These are phyloP conservation scores for Cheiracanthium punctorium DNA, from an alignment of 2,888 invertebrate genomes.

Conservation along the genomic window DNA sequence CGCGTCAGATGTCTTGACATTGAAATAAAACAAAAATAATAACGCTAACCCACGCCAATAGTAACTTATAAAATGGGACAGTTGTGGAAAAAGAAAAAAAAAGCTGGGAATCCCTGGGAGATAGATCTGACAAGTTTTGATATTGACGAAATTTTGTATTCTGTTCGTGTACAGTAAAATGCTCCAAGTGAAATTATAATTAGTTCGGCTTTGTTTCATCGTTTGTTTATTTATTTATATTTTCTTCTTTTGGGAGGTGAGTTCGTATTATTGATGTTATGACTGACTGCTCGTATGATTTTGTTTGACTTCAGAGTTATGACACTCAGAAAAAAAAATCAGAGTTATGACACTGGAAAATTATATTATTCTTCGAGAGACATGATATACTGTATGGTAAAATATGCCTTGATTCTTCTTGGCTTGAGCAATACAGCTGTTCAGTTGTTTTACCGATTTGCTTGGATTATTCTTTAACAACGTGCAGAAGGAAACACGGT, in stretches of 20 bases:
- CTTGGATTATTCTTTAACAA: too few relatives aligned
- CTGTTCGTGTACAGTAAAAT: background rate
- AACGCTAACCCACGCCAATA: background rate
- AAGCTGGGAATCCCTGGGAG: background rate
- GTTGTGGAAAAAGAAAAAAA: conserved; percentile 13
- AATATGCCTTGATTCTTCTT: too few relatives aligned
- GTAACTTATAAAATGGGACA: conserved; percentile 44
- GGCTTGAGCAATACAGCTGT: too few relatives aligned
- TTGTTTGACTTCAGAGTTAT: too few relatives aligned
- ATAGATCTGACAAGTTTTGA: conserved; percentile 24
- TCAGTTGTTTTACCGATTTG: too few relatives aligned
- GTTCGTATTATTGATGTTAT: background rate
- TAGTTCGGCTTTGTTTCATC: background rate
- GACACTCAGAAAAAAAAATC: too few relatives aligned
- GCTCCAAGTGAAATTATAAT: background rate
- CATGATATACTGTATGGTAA: too few relatives aligned
- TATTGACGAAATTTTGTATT: background rate
- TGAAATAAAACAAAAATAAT: background rate
- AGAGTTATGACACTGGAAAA: too few relatives aligned
- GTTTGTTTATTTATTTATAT: too few relatives aligned
- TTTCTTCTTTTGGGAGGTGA: too few relatives aligned
- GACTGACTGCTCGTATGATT: background rate
- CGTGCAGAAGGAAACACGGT: too few relatives aligned
- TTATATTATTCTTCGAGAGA: too few relatives aligned
- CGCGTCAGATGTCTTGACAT: background rate